These are phyloP conservation scores for Cloeon dipterum DNA, from an alignment of 2,888 invertebrate genomes.

Conservation along the genomic window DNA sequence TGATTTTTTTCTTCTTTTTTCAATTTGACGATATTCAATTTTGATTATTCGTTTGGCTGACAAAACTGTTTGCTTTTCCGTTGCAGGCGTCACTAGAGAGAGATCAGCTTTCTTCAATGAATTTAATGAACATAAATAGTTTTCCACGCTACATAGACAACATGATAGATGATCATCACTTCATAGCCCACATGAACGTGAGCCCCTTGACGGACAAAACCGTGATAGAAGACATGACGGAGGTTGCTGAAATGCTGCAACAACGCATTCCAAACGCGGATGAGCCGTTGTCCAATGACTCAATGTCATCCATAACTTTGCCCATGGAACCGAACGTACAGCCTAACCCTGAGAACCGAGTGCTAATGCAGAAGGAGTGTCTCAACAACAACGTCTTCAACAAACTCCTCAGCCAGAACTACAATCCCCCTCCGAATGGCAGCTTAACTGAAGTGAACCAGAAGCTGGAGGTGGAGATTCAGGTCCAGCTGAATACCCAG, in stretches of 20 bases:
- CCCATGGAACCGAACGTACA: conserved; percentile 42
- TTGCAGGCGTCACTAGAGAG: too few species aligned
- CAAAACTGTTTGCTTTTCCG: too few species aligned
- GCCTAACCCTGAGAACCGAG: conserved; percentile 46
- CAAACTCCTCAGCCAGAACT: conserved; percentile 7
- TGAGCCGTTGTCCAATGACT: conserved; percentile 4
- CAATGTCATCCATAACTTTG: conserved; percentile 11
- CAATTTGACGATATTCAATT: too few species aligned
- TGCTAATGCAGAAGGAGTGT: too few species aligned
- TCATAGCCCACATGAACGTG: conserved; percentile 56
- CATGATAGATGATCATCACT: conserved; percentile 70
- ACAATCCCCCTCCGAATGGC: conserved; percentile 4
- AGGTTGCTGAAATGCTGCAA: conserved; percentile 58
- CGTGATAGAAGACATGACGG: too few species aligned
- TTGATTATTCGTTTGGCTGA: too few species aligned
- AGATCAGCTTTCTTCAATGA: conserved; percentile 7
- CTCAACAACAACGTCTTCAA: conserved; percentile 13
- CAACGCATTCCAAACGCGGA: conserved; percentile 32
- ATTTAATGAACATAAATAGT: conserved; percentile 5
- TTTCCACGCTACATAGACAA: conserved; percentile 17
- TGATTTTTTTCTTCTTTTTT: too few species aligned
- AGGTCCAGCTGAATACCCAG: conserved; percentile 44
- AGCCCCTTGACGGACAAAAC: too few species aligned
- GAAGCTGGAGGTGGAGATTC: conserved; percentile 41
- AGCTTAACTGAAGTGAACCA: conserved; percentile 33